Evolutionary conservation across 2,113 vertebrate species (phyloP).

Genomic region (Tychaedon coryphoeus): DNA sequence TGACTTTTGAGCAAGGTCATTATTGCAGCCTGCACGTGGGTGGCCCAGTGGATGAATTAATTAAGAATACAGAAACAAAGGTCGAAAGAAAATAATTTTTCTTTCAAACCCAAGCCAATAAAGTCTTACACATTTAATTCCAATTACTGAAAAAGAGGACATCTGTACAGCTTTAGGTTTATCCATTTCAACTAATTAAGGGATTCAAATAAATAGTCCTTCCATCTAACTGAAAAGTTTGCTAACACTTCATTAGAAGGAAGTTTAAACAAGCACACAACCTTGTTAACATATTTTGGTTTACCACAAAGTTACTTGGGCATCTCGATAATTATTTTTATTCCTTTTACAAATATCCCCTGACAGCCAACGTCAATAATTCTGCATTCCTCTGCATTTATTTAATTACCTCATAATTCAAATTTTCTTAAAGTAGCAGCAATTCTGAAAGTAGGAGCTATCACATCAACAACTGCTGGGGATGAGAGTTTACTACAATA

Average conservation of each 20-base stretch:
- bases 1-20: slow-evolving; percentile 29
- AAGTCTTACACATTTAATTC: slow-evolving; percentile 62
- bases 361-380: slow-evolving; percentile 55
- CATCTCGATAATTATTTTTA: slow-evolving; percentile 57
- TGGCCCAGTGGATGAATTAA: slow-evolving; percentile 70
- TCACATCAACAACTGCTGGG: not conserved
- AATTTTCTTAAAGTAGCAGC: not conserved
- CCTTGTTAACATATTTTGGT: slow-evolving; percentile 72
- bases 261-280: slow-evolving; percentile 71
- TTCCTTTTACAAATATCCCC: slow-evolving; percentile 55
- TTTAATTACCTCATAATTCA: slow-evolving; percentile 23
- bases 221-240: slow-evolving; percentile 66
- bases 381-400: slow-evolving; percentile 30
- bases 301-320: slow-evolving; percentile 64
- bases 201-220: slow-evolving; percentile 69
- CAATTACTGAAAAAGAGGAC: slow-evolving; percentile 59
- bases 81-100: slow-evolving; percentile 72
- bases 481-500: not conserved
- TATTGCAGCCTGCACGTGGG: slow-evolving; percentile 65
- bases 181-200: slow-evolving; percentile 68
- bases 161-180: slow-evolving; percentile 62
- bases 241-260: slow-evolving; percentile 77
- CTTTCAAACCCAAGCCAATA: slow-evolving; percentile 70
- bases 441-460: not conserved
- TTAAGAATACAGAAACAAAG: slow-evolving; percentile 71